Base-by-base conservation (phyloP, 1,140 invertebrate species). In the Acromyrmex charruanus region DNA sequence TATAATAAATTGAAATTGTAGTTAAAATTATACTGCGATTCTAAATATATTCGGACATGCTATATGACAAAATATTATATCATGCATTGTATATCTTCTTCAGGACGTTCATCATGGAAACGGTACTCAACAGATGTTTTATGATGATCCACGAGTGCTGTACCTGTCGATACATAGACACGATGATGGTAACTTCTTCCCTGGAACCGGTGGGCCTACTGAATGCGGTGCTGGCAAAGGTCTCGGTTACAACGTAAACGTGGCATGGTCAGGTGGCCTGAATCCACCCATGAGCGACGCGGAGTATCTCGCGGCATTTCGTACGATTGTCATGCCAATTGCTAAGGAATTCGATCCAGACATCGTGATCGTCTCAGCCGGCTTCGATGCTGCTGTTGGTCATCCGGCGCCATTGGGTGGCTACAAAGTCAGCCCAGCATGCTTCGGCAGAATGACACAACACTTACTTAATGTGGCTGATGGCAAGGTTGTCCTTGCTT, bases 161-260 rank as follows among this genome's bases (percentile, higher is more conserved):
- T 99, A 99, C 95, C 96, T 99, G 90, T 99, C 99, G 88, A 97
- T 99, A 93, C 99, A 99, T 97, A 97, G 99, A 89, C 99, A 99
- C 96, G 99, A 99, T 96, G 99, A 99, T 95, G 99, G 99, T 68
- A 99, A 99, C 95, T 99, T 99, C 96, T 99, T 99, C 96, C 99
- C 99, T 31, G 99, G 99, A 80, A 99, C 99, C 14, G 99, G 99
- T 53, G 98, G 97, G 63, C 97, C 98, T 51, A 97, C 97, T 53
- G 99, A 99, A 96, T 98, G 98, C 96, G 99, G 99, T 35, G 96
- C 97, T 28, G 98, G 98, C 68, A 96, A 98, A 90, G 99, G 99
- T n/a, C 95, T 98, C 35, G 99, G 99, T 51, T 99, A 97, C 95
- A 99, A 99, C 94, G 98, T 99, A 3, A 99, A 99, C 95, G 97